Percentiles rank a stretch among this genome's conserved stretches.
These are phyloP conservation scores for Meloidogyne hapla DNA, from an alignment of 1,140 invertebrate genomes.

Conservation along the genomic window DNA sequence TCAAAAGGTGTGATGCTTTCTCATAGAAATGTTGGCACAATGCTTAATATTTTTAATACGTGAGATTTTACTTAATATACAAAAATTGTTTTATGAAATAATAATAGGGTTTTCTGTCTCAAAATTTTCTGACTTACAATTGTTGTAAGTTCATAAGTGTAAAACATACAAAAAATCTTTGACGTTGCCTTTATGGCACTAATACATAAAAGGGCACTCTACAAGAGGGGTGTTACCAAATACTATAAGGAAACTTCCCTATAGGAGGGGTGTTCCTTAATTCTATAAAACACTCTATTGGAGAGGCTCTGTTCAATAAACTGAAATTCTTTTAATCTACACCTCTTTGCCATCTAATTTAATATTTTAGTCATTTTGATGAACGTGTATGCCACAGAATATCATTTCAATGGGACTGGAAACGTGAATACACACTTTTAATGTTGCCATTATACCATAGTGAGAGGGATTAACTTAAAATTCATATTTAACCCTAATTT, in stretches of 20 bases:
- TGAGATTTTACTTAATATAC: too few relatives aligned
- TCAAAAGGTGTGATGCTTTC: constrained; percentile 48
- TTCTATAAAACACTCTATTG: too few relatives aligned
- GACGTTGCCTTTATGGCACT: too few relatives aligned
- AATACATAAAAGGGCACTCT: too few relatives aligned
- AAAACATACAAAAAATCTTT: too few relatives aligned
- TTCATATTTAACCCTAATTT: neutral
- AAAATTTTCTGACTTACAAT: constrained; percentile 29
- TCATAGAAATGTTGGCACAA: constrained; percentile 42
- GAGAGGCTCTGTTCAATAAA: too few relatives aligned
- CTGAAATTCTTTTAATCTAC: neutral
- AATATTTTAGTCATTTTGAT: constrained; percentile 37
- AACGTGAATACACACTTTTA: constrained; percentile 22
- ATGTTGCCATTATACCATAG: constrained; percentile 81
- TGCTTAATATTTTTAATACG: constrained; percentile 32
- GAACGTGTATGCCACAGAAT: constrained; percentile 27
- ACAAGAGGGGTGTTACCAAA: too few relatives aligned
- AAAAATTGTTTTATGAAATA: neutral
- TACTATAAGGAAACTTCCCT: too few relatives aligned
- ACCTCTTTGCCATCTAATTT: neutral
- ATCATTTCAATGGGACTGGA: constrained; percentile 25
- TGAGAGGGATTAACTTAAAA: constrained; percentile 8
- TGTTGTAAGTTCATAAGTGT: too few relatives aligned
- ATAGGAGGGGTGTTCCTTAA: too few relatives aligned
- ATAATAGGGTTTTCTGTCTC: neutral